Percentiles rank a stretch among this genome's conserved stretches.
These are phyloP conservation scores for Cyclargus thomasi DNA, from an alignment of 1,140 invertebrate species.

Conservation along the genomic window DNA sequence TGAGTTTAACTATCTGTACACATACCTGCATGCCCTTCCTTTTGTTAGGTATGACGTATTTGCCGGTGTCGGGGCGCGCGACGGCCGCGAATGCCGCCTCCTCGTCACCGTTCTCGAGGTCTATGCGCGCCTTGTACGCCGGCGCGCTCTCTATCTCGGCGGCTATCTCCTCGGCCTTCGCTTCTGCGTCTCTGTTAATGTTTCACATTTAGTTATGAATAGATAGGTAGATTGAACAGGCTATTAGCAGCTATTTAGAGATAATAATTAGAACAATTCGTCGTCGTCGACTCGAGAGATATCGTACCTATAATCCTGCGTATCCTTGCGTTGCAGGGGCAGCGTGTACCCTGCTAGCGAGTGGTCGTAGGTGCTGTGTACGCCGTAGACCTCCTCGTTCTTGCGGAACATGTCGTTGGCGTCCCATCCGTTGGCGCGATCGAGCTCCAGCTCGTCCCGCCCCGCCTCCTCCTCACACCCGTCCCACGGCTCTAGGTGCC, in stretches of 20 bases:
- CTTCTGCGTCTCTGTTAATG: slow-evolving; percentile 81
- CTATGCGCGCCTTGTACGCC: slow-evolving; percentile 84
- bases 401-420: slow-evolving; percentile 95
- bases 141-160: slow-evolving; percentile 92
- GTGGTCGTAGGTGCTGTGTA: slow-evolving; percentile 91
- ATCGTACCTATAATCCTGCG: slow-evolving; percentile 86
- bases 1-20: too few relatives aligned
- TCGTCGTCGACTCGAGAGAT: slow-evolving; percentile 13
- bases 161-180: slow-evolving; percentile 90
- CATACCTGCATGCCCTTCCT: slow-evolving; percentile 79
- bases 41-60: slow-evolving; percentile 87
- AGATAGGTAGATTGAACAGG: too few relatives aligned
- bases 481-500: slow-evolving; percentile 93
- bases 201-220: too few relatives aligned
- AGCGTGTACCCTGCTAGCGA: slow-evolving; percentile 91
- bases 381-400: slow-evolving; percentile 93
- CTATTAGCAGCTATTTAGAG: too few relatives aligned
- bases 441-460: slow-evolving; percentile 78
- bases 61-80: slow-evolving; percentile 77
- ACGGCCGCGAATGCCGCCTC: slow-evolving; percentile 90
- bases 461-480: slow-evolving; percentile 75
- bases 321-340: slow-evolving; percentile 87
- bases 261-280: too few relatives aligned
- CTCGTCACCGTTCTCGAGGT: slow-evolving; percentile 94
- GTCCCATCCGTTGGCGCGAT: slow-evolving; percentile 94